phyloP scores from a whole-genome alignment of 2,888 invertebrate genomes.

The Drosophila pegasa region DNA sequence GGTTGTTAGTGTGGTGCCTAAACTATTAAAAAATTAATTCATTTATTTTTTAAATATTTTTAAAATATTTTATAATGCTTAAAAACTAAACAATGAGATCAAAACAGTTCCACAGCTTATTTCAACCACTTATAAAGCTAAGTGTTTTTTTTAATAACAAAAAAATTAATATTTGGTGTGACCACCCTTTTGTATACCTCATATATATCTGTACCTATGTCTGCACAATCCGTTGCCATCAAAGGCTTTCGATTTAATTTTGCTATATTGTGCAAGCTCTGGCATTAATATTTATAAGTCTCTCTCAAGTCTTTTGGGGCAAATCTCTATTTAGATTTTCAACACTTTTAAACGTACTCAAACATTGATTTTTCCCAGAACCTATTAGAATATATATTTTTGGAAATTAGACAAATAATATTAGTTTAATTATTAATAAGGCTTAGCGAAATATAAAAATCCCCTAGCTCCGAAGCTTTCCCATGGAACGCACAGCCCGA shows the following conservation, averaged over 20 bases:
- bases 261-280: slow-evolving; percentile 32
- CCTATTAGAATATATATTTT: slow-evolving; percentile 1
- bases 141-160: too few species aligned
- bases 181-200: too few species aligned
- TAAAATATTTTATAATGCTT: too few species aligned
- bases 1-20: too few species aligned
- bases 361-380: not conserved
- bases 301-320: not conserved
- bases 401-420: not conserved
- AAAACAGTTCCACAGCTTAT: too few species aligned
- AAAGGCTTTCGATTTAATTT: slow-evolving; percentile 42
- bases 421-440: not conserved
- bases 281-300: not conserved
- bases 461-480: not conserved
- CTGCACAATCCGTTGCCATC: slow-evolving; percentile 41
- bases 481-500: slow-evolving; percentile 5
- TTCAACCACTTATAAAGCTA: too few species aligned
- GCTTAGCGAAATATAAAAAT: slow-evolving; percentile 4
- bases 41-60: too few species aligned
- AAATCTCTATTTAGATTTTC: not conserved
- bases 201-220: too few species aligned
- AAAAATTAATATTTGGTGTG: too few species aligned
- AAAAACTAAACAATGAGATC: too few species aligned
- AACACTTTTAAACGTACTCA: not conserved
- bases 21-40: too few species aligned